Percentiles rank a stretch among this genome's conserved stretches.
Evolutionary conservation across 2,797 vertebrate species (phyloP).

Genomic region (Trichosurus vulpecula): DNA sequence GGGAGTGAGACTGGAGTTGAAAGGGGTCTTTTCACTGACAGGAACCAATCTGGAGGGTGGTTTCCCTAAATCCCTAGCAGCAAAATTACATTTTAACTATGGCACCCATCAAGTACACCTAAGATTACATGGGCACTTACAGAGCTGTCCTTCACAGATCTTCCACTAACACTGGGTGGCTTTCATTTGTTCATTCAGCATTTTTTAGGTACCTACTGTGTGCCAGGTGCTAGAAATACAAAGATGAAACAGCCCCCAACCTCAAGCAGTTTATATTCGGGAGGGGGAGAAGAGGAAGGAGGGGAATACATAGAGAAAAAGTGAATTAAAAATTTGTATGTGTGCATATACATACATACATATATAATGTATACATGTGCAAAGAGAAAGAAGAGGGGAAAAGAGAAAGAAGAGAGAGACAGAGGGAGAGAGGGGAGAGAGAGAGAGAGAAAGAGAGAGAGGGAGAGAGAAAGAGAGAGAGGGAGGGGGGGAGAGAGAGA

Average conservation of each 20-base stretch:
- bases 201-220: neutral
- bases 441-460: too few species aligned
- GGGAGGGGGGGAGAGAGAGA: neutral
- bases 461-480: neutral
- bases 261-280: neutral
- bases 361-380: neutral
- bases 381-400: neutral
- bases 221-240: neutral
- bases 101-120: neutral
- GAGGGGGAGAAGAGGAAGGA: too few species aligned
- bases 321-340: neutral
- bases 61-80: neutral
- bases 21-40: accelerated
- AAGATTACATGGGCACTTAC: neutral
- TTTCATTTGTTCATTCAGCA: neutral
- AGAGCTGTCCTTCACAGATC: neutral
- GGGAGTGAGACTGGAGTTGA: neutral
- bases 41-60: accelerated
- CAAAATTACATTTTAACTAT: too few species aligned
- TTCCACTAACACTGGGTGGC: neutral
- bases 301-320: neutral
- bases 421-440: too few species aligned
- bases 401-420: too few species aligned
- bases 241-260: neutral
- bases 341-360: neutral